Conservation (phyloP, 2,888 invertebrate genomes). For the Rhamnusium bicolor region DNA sequence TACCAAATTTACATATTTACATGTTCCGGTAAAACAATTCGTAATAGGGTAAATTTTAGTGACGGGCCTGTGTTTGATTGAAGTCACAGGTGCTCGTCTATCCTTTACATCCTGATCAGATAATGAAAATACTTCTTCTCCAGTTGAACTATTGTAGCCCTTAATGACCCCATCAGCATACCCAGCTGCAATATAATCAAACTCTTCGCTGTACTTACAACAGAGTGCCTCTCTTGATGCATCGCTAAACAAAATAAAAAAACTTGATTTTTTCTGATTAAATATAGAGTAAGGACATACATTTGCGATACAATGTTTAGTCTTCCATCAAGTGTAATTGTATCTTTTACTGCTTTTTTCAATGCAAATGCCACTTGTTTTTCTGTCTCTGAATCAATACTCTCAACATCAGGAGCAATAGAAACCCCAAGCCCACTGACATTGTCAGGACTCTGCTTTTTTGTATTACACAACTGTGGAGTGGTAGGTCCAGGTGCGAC, state of each 20-base stretch:
- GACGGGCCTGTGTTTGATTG: conserved; percentile 76
- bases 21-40: conserved; percentile 75
- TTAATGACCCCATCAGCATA: conserved; percentile 76
- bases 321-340: conserved; percentile 56
- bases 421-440: too few species aligned
- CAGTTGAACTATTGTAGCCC: conserved; percentile 73
- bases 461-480: neutral
- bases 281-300: conserved; percentile 47
- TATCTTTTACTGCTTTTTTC: conserved; percentile 55
- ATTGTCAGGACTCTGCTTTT: neutral
- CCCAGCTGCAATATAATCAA: conserved; percentile 76
- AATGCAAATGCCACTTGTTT: neutral
- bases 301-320: conserved; percentile 57
- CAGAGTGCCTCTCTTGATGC: conserved; percentile 54
- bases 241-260: conserved; percentile 55
- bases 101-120: conserved; percentile 70
- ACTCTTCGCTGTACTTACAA: conserved; percentile 75
- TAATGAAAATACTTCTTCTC: conserved; percentile 72
- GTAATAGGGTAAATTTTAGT: conserved; percentile 76
- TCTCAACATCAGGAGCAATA: neutral
- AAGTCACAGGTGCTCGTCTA: conserved; percentile 74
- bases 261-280: neutral
- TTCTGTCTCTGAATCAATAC: neutral
- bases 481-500: neutral
- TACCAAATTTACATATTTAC: conserved; percentile 70